These are phyloP conservation scores for Campylorhamphus procurvoides DNA, from an alignment of 2,113 vertebrate genomes.

Conservation along the genomic window DNA sequence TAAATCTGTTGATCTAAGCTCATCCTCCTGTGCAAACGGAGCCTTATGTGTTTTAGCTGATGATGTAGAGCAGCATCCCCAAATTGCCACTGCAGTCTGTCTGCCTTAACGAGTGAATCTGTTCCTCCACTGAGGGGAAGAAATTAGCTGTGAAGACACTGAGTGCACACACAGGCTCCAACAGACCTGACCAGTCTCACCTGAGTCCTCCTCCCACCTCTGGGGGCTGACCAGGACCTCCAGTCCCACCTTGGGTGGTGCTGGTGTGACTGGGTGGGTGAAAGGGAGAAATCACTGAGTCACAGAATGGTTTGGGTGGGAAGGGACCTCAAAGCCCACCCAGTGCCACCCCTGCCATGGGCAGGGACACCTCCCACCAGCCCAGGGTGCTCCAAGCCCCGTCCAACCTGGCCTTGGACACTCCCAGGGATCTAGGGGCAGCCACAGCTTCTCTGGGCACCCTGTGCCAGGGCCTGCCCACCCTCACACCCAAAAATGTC, in stretches of 20 bases:
- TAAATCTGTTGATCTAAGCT: not conserved
- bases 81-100: constrained; percentile 19
- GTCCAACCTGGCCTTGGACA: accelerated
- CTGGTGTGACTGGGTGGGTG: not conserved
- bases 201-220: not conserved
- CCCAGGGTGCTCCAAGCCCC: accelerated
- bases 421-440: not conserved
- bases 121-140: not conserved
- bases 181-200: accelerated
- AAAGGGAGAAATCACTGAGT: not conserved
- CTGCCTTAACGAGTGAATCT: not conserved
- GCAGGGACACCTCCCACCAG: accelerated
- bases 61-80: not conserved
- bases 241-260: not conserved
- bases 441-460: not conserved
- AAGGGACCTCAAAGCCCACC: accelerated
- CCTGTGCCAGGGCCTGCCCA: not conserved
- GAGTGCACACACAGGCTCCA: not conserved
- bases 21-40: not conserved
- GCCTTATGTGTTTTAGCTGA: constrained; percentile 54
- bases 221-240: not conserved
- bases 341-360: not conserved
- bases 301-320: not conserved
- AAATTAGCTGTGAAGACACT: not conserved
- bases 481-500: not conserved